Percentiles rank a stretch among this genome's conserved stretches.
Evolutionary conservation across 2,113 vertebrate genomes (phyloP).

Genomic region (Hiodon alosoides): DNA sequence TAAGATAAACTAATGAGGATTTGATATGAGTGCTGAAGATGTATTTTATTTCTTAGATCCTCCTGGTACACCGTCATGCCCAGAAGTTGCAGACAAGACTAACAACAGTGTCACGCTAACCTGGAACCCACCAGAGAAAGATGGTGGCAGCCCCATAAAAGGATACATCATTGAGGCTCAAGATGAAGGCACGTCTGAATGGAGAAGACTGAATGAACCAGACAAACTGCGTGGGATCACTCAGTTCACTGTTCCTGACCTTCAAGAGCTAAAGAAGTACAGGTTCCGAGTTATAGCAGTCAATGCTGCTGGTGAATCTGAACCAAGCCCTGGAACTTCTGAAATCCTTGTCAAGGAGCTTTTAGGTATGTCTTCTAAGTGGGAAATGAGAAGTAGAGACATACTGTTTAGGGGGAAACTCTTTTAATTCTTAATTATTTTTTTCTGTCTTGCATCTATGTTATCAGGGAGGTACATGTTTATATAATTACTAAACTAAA

Average conservation of each 20-base stretch:
- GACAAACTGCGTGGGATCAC: slow-evolving; percentile 83
- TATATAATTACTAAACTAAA: no score
- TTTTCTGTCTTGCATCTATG: neutral
- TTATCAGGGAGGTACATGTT: no score
- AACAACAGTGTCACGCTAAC: slow-evolving; percentile 77
- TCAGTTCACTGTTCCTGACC: slow-evolving; percentile 77
- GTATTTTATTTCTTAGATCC: slow-evolving; percentile 59
- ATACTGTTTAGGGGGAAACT: neutral
- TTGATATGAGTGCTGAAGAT: neutral
- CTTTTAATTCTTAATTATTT: neutral
- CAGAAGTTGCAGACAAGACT: slow-evolving; percentile 86
- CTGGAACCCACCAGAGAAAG: slow-evolving; percentile 87
- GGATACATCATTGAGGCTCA: slow-evolving; percentile 96
- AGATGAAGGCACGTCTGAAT: slow-evolving; percentile 86
- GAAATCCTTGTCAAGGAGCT: slow-evolving; percentile 83
- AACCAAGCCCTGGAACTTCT: slow-evolving; percentile 76
- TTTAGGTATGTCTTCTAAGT: slow-evolving; percentile 63
- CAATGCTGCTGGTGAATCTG: slow-evolving; percentile 87
- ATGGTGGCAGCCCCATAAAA: slow-evolving; percentile 89
- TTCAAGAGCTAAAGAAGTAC: slow-evolving; percentile 89
- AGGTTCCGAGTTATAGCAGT: slow-evolving; percentile 90
- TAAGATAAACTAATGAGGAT: neutral
- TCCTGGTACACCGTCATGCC: slow-evolving; percentile 75
- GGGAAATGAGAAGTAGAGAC: neutral
- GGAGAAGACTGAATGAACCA: slow-evolving; percentile 81